Evolutionary conservation across 2,888 invertebrate species (phyloP).

Genomic region (Rotaria macrura): DNA sequence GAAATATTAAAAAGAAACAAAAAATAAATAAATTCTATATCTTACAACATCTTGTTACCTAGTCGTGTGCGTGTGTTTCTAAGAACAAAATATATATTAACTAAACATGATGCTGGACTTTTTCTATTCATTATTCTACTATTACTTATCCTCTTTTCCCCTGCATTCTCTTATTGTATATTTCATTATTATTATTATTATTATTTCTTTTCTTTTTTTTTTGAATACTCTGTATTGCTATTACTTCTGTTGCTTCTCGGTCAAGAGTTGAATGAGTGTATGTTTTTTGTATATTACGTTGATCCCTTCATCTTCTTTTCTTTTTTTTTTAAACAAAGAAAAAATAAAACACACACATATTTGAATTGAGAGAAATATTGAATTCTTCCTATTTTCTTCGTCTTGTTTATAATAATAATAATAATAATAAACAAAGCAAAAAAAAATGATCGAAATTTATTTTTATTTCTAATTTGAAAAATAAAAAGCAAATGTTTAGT

Average conservation of each 20-base stretch:
- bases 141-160: not conserved
- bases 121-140: not conserved
- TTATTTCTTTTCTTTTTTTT: not conserved
- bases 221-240: not conserved
- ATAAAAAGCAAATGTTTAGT: not conserved
- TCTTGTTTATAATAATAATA: not conserved
- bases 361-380: not conserved
- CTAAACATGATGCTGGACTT: not conserved
- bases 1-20: not conserved
- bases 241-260: not conserved
- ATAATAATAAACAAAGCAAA: not conserved
- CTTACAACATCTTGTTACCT: not conserved
- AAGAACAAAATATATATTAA: not conserved
- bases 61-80: constrained; percentile 8
- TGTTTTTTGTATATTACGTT: not conserved
- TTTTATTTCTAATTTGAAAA: not conserved
- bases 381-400: not conserved
- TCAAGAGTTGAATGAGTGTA: not conserved
- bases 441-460: no score
- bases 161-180: not conserved
- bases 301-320: not conserved
- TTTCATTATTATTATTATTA: not conserved
- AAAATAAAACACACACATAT: not conserved
- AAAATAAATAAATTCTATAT: no score
- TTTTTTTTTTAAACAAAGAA: not conserved